Percentiles rank a stretch among this genome's conserved stretches.
These are phyloP conservation scores for Digitonthophagus gazella DNA, from an alignment of 2,888 invertebrate genomes.

Conservation along the genomic window DNA sequence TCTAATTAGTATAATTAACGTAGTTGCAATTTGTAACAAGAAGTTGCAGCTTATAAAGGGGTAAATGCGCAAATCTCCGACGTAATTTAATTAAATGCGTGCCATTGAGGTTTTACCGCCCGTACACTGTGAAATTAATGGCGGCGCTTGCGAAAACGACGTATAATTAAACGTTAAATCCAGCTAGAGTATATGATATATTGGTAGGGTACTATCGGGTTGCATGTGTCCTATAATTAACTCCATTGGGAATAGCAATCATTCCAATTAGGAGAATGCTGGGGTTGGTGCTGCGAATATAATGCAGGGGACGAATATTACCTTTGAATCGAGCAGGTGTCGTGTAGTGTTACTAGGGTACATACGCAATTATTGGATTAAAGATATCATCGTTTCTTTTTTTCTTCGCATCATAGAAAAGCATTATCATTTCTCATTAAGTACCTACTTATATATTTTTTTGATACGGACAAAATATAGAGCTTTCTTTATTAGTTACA, in stretches of 20 bases:
- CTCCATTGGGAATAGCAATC: slow-evolving; percentile 50
- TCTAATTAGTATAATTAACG: background rate
- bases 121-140: background rate
- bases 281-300: slow-evolving; percentile 8
- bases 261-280: slow-evolving; percentile 43
- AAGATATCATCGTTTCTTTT: no score
- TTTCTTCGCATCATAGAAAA: no score
- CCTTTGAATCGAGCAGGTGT: background rate
- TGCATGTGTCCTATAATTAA: slow-evolving; percentile 52
- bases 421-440: no score
- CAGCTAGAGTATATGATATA: slow-evolving; percentile 45
- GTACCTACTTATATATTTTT: no score
- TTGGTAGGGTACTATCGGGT: slow-evolving; percentile 41
- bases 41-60: no score
- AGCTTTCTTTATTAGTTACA: no score
- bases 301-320: background rate
- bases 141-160: background rate
- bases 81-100: background rate
- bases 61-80: background rate
- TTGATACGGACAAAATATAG: no score
- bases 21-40: background rate
- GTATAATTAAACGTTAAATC: slow-evolving; percentile 44
- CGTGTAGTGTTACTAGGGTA: background rate
- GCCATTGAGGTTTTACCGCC: background rate
- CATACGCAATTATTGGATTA: background rate